These are phyloP conservation scores for Philereme vetulata DNA, from an alignment of 2,888 invertebrate genomes.

Conservation along the genomic window DNA sequence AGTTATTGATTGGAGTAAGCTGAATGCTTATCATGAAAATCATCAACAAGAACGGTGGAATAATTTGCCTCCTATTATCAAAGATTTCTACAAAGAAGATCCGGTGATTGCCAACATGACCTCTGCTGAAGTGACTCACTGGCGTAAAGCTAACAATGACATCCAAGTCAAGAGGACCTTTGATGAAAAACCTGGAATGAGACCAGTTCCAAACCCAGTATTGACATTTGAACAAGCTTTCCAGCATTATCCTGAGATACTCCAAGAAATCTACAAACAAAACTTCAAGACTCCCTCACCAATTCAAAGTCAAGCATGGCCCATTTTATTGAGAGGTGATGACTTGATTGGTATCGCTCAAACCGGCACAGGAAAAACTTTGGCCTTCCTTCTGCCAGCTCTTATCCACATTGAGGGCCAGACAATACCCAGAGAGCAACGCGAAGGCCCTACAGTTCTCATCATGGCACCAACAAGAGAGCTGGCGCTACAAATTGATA, in stretches of 20 bases:
- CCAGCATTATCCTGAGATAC: slow-evolving; percentile 91
- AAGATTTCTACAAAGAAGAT: slow-evolving; percentile 93
- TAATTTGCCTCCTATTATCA: slow-evolving; percentile 87
- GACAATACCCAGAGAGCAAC: slow-evolving; percentile 86
- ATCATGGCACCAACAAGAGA: slow-evolving; percentile 97
- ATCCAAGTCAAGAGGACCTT: slow-evolving; percentile 89
- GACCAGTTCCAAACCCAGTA: slow-evolving; percentile 90
- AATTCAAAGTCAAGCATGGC: slow-evolving; percentile 98
- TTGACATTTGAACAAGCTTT: slow-evolving; percentile 93
- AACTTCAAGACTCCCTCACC: slow-evolving; percentile 93
- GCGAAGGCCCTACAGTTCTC: slow-evolving; percentile 93
- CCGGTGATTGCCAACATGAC: slow-evolving; percentile 87
- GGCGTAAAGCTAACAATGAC: slow-evolving; percentile 87
- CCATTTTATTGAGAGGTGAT: slow-evolving; percentile 93
- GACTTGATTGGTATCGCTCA: slow-evolving; percentile 99
- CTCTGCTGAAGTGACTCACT: slow-evolving; percentile 84
- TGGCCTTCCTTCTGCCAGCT: slow-evolving; percentile 96
- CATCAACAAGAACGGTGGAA: slow-evolving; percentile 85
- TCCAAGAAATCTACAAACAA: slow-evolving; percentile 91
- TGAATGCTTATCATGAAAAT: slow-evolving; percentile 80
- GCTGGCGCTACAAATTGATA: slow-evolving; percentile 95
- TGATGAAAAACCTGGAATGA: slow-evolving; percentile 70
- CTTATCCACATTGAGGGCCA: slow-evolving; percentile 97
- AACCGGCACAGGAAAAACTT: slow-evolving; percentile 97
- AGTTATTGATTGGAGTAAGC: slow-evolving; percentile 84